Base-by-base conservation (phyloP, 1,140 invertebrate genomes). In the Mercenaria mercenaria region DNA sequence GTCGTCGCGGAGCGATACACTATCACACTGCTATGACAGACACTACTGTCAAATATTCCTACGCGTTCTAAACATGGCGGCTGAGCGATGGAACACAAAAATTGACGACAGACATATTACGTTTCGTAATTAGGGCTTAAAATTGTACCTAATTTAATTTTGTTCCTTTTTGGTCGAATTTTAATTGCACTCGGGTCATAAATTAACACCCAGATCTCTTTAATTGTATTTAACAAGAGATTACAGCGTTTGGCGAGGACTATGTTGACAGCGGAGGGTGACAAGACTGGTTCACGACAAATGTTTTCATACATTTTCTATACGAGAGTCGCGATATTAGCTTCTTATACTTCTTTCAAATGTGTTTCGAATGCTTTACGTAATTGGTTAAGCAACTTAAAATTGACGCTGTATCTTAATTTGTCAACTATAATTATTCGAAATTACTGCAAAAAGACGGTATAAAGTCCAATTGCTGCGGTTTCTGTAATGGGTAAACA, bases 151-250 rank as follows among this genome's bases (percentile, higher is more conserved):
- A 88, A 88, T 88, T 88, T 11, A 72, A 88, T 88, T 81, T 52
- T n/a, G 76, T 88, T 88, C 86, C 77, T 80, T 81, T 81, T 88
- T 79, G 86, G 86, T 88, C 61, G 86, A 88, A 81, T 81, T 79
- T 88, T 88, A 88, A 88, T 88, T 88, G 86, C 64, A 81, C n/a
- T 64, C 61, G 76, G 86, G 86, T 88, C 86, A 88, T 88, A 88
- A 88, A 88, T 88, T 88, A 88, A 81, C 86, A 88, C 86, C 86
- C 61, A 29, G 43, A 20, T 50, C 76, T 56, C 52, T 50, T 56
- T 88, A 88, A 88, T 88, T 88, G 77, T 81, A 81, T 88, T 88
- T 88, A 81, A 88, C 76, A 39, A 61, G 39, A 79, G 64, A 79
- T 81, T 64, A 69, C 41, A 41, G 61, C 43, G 86, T 88, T 77